Evolutionary conservation across 2,888 invertebrate species (phyloP), one percentile per base, ranked within the genome.

Genomic region (Chloromyia formosa): DNA sequence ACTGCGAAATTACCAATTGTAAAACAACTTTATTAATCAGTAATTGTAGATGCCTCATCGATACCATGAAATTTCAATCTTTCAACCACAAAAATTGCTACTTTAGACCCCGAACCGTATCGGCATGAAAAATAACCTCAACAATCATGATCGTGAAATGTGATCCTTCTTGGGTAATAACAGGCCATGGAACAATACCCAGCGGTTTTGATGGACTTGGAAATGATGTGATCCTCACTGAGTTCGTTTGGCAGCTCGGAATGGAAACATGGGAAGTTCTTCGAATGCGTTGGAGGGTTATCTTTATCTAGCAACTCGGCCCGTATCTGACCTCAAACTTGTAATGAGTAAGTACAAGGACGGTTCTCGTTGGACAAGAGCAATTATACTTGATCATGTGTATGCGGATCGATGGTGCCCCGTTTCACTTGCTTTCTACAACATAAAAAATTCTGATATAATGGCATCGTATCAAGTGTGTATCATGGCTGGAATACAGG

Each of bases 1-100:
- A 49, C 16, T 49, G 49, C 10, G 16, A 49, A 49, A 49, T 49
- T 49, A 3, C 27, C 49, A n/a, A 49, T 49, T 10, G 16, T 3
- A 49, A n/a, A 49, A 49, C 49, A n/a, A 49, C 49, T 49, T 49
- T 49, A 49, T 49, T 49, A 49, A 49, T 49, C 49, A 12, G 16
- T 49, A 49, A 49, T 49, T 49, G 49, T 49, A 49, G 49, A n/a
- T 35, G 3, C 2, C 27, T 35, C 27, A 35, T 35, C 27, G 27
- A 35, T 35, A 35, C 27, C 27, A 35, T 35, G 27, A 35, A 35
- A 35, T 35, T 49, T 49, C 49, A 49, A 49, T 49, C 12, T n/a
- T 49, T 49, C 49, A 49, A 49, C 49, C 49, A n/a, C 49, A 49
- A 49, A 35, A 49, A 49, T 49, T 12, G 49, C 49, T 49, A 5